Conservation (phyloP, 2,113 vertebrate genomes). For the Sinosuthora webbiana region DNA sequence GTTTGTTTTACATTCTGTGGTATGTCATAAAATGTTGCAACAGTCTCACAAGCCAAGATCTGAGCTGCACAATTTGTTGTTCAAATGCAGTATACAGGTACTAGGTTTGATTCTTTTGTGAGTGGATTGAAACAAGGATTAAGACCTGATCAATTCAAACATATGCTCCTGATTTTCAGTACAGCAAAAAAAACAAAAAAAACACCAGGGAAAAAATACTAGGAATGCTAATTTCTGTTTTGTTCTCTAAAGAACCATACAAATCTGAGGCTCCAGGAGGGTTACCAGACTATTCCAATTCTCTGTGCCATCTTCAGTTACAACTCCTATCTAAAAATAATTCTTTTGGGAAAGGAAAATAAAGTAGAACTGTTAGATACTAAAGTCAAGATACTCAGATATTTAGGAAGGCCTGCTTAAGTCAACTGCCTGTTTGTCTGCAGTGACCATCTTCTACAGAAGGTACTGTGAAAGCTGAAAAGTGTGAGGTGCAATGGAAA, state of each 20-base stretch:
- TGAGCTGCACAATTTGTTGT: neutral
- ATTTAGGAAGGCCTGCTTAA: neutral
- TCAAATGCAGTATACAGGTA: neutral
- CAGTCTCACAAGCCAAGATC: neutral
- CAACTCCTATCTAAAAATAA: neutral
- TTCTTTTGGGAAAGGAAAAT: neutral
- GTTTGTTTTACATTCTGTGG: neutral
- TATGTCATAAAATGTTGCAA: neutral
- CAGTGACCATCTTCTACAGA: neutral
- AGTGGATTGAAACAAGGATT: neutral
- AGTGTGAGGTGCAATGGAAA: neutral
- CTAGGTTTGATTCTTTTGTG: neutral
- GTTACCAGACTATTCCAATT: neutral
- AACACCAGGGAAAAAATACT: neutral
- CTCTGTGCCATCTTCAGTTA: neutral
- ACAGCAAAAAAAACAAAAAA: neutral
- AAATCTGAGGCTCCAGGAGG: neutral
- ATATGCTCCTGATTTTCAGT: neutral
- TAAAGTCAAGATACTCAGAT: neutral
- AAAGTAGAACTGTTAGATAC: neutral
- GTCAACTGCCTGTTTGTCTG: neutral
- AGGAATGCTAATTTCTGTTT: neutral
- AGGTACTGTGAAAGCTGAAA: neutral
- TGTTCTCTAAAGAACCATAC: neutral
- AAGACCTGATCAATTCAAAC: neutral